Percentiles rank a stretch among this genome's conserved stretches.
These are phyloP conservation scores for Craniophora ligustri DNA, from an alignment of 2,888 invertebrate genomes.

Conservation along the genomic window DNA sequence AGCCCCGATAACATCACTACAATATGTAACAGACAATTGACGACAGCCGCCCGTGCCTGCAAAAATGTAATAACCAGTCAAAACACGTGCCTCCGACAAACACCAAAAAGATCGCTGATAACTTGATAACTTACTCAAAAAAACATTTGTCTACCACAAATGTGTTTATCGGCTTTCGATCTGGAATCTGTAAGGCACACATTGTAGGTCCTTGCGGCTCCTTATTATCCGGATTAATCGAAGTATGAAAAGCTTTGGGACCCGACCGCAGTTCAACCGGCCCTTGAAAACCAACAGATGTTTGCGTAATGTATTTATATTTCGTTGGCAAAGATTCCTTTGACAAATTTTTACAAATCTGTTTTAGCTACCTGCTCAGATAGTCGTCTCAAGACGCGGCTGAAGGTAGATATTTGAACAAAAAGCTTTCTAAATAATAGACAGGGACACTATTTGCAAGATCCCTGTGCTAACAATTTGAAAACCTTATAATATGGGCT, in stretches of 20 bases:
- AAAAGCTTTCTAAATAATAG: neutral
- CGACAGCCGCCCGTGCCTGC: conserved; percentile 64
- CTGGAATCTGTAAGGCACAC: conserved; percentile 86
- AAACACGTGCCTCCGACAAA: conserved; percentile 81
- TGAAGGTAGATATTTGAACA: conserved; percentile 2
- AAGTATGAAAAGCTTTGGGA: conserved; percentile 74
- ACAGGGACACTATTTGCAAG: neutral
- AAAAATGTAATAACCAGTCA: conserved; percentile 77
- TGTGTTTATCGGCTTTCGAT: conserved; percentile 85
- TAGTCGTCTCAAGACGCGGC: conserved; percentile 10
- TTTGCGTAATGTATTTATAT: conserved; percentile 60
- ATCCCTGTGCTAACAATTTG: too few species aligned
- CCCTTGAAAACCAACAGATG: conserved; percentile 70
- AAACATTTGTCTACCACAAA: conserved; percentile 77
- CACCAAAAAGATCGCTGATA: conserved; percentile 67
- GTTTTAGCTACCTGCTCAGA: conserved; percentile 38
- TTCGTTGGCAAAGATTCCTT: conserved; percentile 38
- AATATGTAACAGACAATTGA: conserved; percentile 73
- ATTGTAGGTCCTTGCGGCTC: conserved; percentile 81
- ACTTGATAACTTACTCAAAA: conserved; percentile 74
- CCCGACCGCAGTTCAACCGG: conserved; percentile 68
- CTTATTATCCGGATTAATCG: conserved; percentile 84
- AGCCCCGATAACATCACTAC: conserved; percentile 62
- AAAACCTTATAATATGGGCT: neutral
- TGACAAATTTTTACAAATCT: conserved; percentile 50